These are phyloP conservation scores for Gallinago nigripennis DNA, from an alignment of 2,797 vertebrate genomes.

Conservation along the genomic window DNA sequence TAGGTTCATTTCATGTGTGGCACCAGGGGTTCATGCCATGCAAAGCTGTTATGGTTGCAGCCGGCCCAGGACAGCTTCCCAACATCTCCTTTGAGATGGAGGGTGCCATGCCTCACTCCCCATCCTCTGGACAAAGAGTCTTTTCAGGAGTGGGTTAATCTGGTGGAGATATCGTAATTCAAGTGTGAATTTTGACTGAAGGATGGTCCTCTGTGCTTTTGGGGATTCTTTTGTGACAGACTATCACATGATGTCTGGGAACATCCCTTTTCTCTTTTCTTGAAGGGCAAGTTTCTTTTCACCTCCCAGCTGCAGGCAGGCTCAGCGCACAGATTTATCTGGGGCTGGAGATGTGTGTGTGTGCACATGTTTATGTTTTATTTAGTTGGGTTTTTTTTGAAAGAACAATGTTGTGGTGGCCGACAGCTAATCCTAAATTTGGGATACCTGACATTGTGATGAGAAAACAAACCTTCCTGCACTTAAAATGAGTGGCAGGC, in stretches of 20 bases:
- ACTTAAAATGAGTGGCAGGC: constrained; percentile 69
- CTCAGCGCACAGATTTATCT: background rate
- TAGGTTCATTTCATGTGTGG: accelerated
- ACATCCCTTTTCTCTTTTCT: background rate
- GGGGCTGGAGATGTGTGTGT: background rate
- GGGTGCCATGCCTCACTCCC: background rate
- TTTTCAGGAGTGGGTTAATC: background rate
- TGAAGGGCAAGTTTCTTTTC: constrained; percentile 21
- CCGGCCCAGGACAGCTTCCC: background rate
- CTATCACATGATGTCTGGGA: background rate
- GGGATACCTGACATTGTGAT: constrained; percentile 58
- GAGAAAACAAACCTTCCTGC: constrained; percentile 66
- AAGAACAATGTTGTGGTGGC: background rate
- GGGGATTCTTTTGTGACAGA: background rate
- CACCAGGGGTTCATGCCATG: background rate
- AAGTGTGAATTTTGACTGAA: background rate
- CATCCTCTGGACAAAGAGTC: background rate
- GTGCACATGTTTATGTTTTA: background rate
- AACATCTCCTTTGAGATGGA: background rate
- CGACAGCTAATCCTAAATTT: constrained; percentile 54
- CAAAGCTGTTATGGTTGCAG: background rate
- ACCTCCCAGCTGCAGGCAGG: constrained; percentile 1
- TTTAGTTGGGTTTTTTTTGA: background rate
- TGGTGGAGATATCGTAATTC: background rate
- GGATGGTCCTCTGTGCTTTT: background rate